Percentiles rank a stretch among this genome's conserved stretches.
Evolutionary conservation across 2,888 invertebrate species (phyloP).

Genomic region (Diarsia brunnea): DNA sequence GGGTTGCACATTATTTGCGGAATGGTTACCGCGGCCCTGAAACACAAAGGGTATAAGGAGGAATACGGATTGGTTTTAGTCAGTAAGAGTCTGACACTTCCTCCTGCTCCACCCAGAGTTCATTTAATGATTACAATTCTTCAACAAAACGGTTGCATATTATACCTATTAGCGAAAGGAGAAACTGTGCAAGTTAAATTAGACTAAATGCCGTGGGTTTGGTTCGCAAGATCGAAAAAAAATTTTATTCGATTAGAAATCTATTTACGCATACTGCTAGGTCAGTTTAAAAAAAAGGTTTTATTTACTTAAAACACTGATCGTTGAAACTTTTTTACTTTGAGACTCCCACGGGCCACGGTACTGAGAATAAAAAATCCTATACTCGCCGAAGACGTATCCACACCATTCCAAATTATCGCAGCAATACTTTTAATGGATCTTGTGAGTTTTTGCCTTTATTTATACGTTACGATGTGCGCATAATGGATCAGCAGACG

Average conservation of each 20-base stretch:
- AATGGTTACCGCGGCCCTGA: too few relatives aligned
- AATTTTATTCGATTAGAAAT: background rate
- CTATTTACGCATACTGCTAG: background rate
- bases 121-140: too few relatives aligned
- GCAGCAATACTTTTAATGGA: slow-evolving; percentile 89
- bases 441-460: slow-evolving; percentile 90
- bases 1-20: background rate
- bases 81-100: too few relatives aligned
- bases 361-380: slow-evolving; percentile 6
- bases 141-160: background rate
- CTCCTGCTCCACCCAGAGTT: too few relatives aligned
- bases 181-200: background rate
- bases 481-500: slow-evolving; percentile 88
- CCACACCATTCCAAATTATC: slow-evolving; percentile 76
- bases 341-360: background rate
- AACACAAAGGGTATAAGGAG: too few relatives aligned
- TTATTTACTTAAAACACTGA: background rate
- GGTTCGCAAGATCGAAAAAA: background rate
- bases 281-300: background rate
- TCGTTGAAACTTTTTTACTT: background rate
- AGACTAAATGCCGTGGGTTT: background rate
- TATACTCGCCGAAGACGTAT: slow-evolving; percentile 65
- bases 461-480: slow-evolving; percentile 89
- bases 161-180: background rate
- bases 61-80: too few relatives aligned